A percentile compares a stretch with the other conserved stretches of the same genome.
Conservation (phyloP, 2,113 vertebrate species). For the Ranitomeya variabilis region DNA sequence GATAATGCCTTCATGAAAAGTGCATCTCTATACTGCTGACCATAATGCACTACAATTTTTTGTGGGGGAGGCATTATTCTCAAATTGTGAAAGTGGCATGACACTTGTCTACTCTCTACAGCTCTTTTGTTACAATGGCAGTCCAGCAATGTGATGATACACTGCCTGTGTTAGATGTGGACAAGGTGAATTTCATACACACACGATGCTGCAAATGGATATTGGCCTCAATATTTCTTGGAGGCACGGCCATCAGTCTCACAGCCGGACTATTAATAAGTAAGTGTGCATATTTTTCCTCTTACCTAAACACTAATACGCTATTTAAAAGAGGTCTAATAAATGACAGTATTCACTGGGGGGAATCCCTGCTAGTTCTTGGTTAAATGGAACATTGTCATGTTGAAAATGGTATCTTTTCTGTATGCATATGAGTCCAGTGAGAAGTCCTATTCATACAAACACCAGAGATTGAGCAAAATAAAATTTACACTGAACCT, state of each 20-base stretch:
- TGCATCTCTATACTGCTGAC: too few species aligned
- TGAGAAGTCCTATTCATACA: too few species aligned
- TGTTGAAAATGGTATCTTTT: too few species aligned
- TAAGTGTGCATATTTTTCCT: constrained; percentile 63
- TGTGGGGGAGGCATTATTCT: background rate
- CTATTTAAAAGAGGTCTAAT: background rate
- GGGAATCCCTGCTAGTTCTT: too few species aligned
- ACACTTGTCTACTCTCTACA: constrained; percentile 46
- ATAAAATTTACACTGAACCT: too few species aligned
- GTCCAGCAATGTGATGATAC: background rate
- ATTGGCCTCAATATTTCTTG: rapidly evolving
- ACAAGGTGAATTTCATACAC: background rate
- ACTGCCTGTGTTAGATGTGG: constrained; percentile 11
- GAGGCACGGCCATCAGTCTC: constrained; percentile 33
- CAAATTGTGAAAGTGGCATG: background rate
- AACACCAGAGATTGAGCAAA: too few species aligned
- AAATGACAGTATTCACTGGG: too few species aligned
- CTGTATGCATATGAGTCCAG: too few species aligned
- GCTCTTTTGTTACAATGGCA: constrained; percentile 63
- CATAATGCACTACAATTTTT: background rate
- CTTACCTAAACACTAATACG: background rate
- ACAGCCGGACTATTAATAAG: constrained; percentile 70
- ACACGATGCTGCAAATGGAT: constrained; percentile 50
- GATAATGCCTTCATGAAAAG: too few species aligned
- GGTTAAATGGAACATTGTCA: too few species aligned